Base-by-base conservation (phyloP, 2,113 vertebrate genomes). In the Carassius gibelio region DNA sequence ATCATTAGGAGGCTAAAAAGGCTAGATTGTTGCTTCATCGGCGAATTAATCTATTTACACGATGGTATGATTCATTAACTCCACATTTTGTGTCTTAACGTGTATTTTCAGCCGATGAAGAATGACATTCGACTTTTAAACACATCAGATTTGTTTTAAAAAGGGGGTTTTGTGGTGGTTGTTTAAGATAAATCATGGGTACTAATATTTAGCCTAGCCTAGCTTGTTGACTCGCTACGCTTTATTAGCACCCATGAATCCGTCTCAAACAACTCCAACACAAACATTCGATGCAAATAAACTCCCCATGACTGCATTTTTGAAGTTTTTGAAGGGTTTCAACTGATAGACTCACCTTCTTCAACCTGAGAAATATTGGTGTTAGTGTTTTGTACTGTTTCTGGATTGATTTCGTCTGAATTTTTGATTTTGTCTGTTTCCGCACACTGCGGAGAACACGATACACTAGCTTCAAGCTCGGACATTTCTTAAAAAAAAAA, bases 351-450 rank as follows among this genome's bases (percentile, higher is more conserved):
- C 95, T 96, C 95, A 95, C 94, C 95, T 96, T 93, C 87, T 95
- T 94, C 89, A 87, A 90, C 89, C 91, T 90, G 93, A 93, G 90
- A 84, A 91, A 88, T 93, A 93, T 89, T 92, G 92, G 83, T 90
- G 93, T 94, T 90, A 94, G 90, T 94, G 93, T 94, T 95, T 94
- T 93, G 94, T 92, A 94, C 92, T 93, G 90, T 95, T 88, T 94
- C 88, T 91, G 87, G 80, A 87, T 87, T 45, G 87, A 83, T 89
- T 45, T 11, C 82, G 76, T 57, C 88, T 90, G 85, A 88, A 86
- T 84, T 91, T 91, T 86, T 85, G 88, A 88, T 88, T 91, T 92
- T 5, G 23, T 81, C 91, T 93, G 91, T 89, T 90, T 93, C 90
- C 91, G 90, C 93, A 55, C 80, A 68, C 42, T 61, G 93, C 92